These are phyloP conservation scores for Hydrocynus forskahlii DNA, from an alignment of 2,797 vertebrate genomes.

Conservation along the genomic window DNA sequence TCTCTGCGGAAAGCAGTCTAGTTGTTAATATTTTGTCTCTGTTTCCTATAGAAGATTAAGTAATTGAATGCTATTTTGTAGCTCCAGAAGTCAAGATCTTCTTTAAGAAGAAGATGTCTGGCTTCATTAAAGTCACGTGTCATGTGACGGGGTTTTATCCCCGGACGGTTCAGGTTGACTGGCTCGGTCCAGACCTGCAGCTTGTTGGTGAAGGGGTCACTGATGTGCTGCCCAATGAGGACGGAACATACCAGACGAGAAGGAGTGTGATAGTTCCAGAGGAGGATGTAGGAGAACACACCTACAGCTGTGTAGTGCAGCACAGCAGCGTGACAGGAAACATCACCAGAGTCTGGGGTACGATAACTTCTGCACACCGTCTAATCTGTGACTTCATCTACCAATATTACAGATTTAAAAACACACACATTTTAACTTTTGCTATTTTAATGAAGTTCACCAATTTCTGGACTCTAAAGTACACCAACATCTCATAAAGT, in stretches of 20 bases:
- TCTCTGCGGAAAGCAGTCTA: no score
- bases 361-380: not conserved
- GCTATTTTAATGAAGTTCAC: no score
- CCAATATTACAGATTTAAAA: no score
- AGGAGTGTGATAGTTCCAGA: not conserved
- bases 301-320: not conserved
- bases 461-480: no score
- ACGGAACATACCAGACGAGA: not conserved
- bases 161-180: not conserved
- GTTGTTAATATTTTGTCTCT: no score
- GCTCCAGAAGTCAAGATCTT: not conserved
- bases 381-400: no score
- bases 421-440: no score
- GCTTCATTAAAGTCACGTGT: not conserved
- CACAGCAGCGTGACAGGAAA: not conserved
- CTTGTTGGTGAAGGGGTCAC: not conserved
- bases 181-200: not conserved
- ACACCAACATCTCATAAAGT: no score
- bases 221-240: not conserved
- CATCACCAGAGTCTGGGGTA: conserved; percentile 1
- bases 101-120: not conserved
- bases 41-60: no score
- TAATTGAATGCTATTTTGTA: not conserved
- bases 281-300: not conserved
- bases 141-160: conserved; percentile 4